phyloP scores from a whole-genome alignment of 1,140 invertebrate species.

The Dinothrombium tinctorium region DNA sequence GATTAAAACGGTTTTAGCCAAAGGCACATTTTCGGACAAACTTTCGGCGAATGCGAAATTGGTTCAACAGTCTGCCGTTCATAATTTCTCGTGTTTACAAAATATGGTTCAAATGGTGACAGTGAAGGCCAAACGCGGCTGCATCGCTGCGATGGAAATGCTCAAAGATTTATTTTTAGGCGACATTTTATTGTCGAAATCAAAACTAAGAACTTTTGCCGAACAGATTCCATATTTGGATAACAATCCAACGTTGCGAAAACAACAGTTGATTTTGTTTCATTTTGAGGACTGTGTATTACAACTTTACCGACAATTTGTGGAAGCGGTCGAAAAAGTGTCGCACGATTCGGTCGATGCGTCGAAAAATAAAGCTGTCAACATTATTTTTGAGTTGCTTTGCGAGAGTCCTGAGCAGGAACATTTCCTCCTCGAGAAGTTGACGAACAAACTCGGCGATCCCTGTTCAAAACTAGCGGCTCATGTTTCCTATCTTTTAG shows the following conservation, averaged over 20 bases:
- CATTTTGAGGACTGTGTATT: slow-evolving; percentile 65
- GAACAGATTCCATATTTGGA: slow-evolving; percentile 4
- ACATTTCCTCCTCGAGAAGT: slow-evolving; percentile 40
- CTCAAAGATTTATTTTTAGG: slow-evolving; percentile 11
- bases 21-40: slow-evolving; percentile 59
- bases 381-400: slow-evolving; percentile 46
- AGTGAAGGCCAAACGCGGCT: slow-evolving; percentile 53
- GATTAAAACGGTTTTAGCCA: slow-evolving; percentile 50
- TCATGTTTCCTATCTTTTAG: slow-evolving; percentile 61
- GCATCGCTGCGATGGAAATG: slow-evolving; percentile 33
- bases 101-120: slow-evolving; percentile 50
- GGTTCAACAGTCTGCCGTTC: slow-evolving; percentile 59
- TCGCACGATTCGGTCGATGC: slow-evolving; percentile 42
- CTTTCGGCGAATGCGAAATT: slow-evolving; percentile 55
- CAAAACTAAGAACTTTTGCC: slow-evolving; percentile 9
- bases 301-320: slow-evolving; percentile 42
- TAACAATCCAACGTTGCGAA: slow-evolving; percentile 12
- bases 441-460: slow-evolving; percentile 91
- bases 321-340: slow-evolving; percentile 34
- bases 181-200: slow-evolving; percentile 6
- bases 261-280: slow-evolving; percentile 29
- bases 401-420: slow-evolving; percentile 66
- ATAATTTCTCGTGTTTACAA: slow-evolving; percentile 42
- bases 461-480: slow-evolving; percentile 62
- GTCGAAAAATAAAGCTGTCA: slow-evolving; percentile 56